Percentiles rank a stretch among this genome's conserved stretches.
These are phyloP conservation scores for Lasioglossum villosulum DNA, from an alignment of 2,888 invertebrate species.

Conservation along the genomic window DNA sequence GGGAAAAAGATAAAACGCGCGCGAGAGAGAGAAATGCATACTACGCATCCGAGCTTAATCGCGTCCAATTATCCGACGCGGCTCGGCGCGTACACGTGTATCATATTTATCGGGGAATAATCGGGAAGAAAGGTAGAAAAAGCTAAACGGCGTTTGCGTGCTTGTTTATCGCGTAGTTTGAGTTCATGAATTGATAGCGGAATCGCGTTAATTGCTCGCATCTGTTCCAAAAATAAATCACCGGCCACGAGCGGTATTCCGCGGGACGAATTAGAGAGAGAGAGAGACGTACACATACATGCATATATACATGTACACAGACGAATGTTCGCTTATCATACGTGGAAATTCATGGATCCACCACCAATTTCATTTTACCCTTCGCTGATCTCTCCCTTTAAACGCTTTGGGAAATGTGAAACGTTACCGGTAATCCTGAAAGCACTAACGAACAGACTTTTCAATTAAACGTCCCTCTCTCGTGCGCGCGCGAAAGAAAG, in stretches of 20 bases:
- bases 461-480: conserved; percentile 27
- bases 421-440: neutral
- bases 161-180: conserved; percentile 54
- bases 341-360: conserved; percentile 41
- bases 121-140: conserved; percentile 28
- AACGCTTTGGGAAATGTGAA: conserved; percentile 13
- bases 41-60: neutral
- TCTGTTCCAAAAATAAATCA: conserved; percentile 62
- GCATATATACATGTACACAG: no score
- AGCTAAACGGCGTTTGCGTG: conserved; percentile 41
- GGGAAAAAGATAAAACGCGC: neutral
- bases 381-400: conserved; percentile 5
- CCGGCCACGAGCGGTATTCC: conserved; percentile 16
- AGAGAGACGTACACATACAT: neutral
- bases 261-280: conserved; percentile 19
- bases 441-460: conserved; percentile 33
- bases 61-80: conserved; percentile 58
- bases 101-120: neutral
- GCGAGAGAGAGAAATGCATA: neutral
- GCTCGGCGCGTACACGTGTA: neutral
- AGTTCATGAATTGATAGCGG: conserved; percentile 56
- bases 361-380: conserved; percentile 43
- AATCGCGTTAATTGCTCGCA: conserved; percentile 64
- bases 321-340: conserved; percentile 48
- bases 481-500: neutral